A percentile compares a stretch with the other conserved stretches of the same genome.
Conservation (phyloP, 37 sponge, comb jelly and placozoan species). For the Spongia lamella region DNA sequence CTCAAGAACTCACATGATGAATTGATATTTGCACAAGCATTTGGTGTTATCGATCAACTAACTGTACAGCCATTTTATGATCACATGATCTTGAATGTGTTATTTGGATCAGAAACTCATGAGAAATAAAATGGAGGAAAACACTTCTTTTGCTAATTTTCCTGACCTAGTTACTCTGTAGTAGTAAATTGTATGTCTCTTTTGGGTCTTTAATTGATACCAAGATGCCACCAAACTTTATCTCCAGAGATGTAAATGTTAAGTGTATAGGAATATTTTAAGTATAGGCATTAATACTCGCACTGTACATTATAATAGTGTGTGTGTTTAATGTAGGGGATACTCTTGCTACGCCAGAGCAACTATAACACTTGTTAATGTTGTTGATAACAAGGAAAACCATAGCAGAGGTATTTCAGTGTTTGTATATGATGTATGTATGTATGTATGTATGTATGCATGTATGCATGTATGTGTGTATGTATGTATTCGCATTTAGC, state of each 20-base stretch:
- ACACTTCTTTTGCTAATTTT: too few relatives aligned
- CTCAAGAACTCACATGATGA: too few relatives aligned
- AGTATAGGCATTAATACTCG: neutral
- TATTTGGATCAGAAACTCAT: too few relatives aligned
- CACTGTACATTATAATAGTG: neutral
- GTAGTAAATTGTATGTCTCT: too few relatives aligned
- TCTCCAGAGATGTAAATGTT: neutral
- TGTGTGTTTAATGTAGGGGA: constrained; percentile 29
- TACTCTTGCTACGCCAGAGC: constrained; percentile 83
- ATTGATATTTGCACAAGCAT: too few relatives aligned
- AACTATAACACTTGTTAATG: constrained; percentile 66
- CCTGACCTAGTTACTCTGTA: too few relatives aligned
- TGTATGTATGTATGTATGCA: neutral
- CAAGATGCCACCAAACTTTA: too few relatives aligned
- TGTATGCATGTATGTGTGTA: constrained; percentile 3
- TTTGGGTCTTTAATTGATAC: too few relatives aligned
- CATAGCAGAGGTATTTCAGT: constrained; percentile 37
- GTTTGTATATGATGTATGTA: neutral
- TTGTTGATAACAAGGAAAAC: constrained; percentile 34
- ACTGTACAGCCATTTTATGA: too few relatives aligned
- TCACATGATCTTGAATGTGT: too few relatives aligned
- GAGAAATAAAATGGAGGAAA: too few relatives aligned
- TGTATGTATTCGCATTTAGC: neutral
- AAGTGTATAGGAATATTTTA: neutral
- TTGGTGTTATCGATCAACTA: too few relatives aligned